These are phyloP conservation scores for Pammene aurita DNA, from an alignment of 2,888 invertebrate species.

Conservation along the genomic window DNA sequence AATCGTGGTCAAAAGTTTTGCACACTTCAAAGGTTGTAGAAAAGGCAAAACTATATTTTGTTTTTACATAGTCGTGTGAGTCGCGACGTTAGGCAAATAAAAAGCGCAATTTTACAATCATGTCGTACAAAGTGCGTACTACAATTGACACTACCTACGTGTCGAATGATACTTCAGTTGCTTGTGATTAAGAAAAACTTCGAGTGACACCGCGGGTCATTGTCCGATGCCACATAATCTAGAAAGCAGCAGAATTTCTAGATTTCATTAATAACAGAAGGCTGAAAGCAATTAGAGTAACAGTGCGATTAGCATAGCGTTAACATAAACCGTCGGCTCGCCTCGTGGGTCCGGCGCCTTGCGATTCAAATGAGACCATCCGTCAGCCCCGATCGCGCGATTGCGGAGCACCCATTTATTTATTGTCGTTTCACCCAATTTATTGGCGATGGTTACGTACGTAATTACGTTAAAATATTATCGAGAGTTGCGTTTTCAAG, in stretches of 20 bases:
- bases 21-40: too few relatives aligned
- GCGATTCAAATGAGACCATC: conserved; percentile 27
- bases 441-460: conserved; percentile 6
- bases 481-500: background rate
- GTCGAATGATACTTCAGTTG: too few relatives aligned
- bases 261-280: conserved; percentile 10
- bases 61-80: too few relatives aligned
- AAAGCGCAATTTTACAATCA: too few relatives aligned
- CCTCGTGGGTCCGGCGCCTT: conserved; percentile 20
- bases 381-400: conserved; percentile 27
- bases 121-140: too few relatives aligned
- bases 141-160: too few relatives aligned
- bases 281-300: conserved; percentile 30
- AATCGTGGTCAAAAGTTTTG: too few relatives aligned
- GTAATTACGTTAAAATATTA: conserved; percentile 22
- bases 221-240: background rate
- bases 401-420: conserved; percentile 24
- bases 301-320: conserved; percentile 29
- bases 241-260: conserved; percentile 1
- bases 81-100: too few relatives aligned
- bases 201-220: too few relatives aligned
- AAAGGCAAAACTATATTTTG: too few relatives aligned
- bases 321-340: conserved; percentile 19
- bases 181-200: too few relatives aligned
- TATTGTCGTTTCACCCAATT: conserved; percentile 24